phyloP scores from a whole-genome alignment of 2,888 invertebrate species.

The Cremastobaeus sp. region DNA sequence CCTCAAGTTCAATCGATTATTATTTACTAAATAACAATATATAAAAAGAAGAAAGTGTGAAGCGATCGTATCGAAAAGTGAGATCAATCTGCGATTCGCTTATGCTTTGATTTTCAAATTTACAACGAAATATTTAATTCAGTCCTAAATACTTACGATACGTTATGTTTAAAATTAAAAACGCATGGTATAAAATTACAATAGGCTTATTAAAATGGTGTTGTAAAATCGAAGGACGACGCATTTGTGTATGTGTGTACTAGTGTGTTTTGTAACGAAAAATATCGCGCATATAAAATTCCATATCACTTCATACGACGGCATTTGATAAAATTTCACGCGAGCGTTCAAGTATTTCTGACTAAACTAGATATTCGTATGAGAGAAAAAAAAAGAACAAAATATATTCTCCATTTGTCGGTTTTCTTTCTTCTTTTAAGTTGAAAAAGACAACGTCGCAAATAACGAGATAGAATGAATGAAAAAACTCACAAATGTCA shows the following conservation, averaged over 20 bases:
- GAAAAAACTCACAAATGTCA: conserved; percentile 33
- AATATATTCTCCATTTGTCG: conserved; percentile 21
- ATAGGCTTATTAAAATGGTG: conserved; percentile 18
- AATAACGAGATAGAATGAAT: conserved; percentile 42
- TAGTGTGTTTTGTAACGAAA: not conserved
- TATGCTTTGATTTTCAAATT: conserved; percentile 20
- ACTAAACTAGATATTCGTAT: conserved; percentile 51
- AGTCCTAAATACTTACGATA: conserved; percentile 51
- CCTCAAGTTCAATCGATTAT: conserved; percentile 15
- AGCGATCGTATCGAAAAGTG: conserved; percentile 16
- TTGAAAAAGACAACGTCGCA: conserved; percentile 32
- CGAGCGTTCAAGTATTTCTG: conserved; percentile 41
- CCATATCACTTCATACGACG: conserved; percentile 4
- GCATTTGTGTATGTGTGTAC: conserved; percentile 3
- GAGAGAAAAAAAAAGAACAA: conserved; percentile 18
- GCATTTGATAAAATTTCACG: conserved; percentile 4
- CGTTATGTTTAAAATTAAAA: conserved; percentile 32
- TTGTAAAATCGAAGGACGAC: conserved; percentile 11
- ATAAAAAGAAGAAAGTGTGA: conserved; percentile 26
- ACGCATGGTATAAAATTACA: conserved; percentile 31
- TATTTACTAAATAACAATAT: conserved; percentile 46
- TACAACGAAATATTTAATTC: conserved; percentile 53
- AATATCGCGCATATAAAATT: conserved; percentile 11
- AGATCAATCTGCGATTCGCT: conserved; percentile 35
- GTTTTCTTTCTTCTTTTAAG: conserved; percentile 17